Percentiles rank a stretch among this genome's conserved stretches.
Evolutionary conservation across 2,113 vertebrate genomes (phyloP).

Genomic region (Todiramphus chloris): DNA sequence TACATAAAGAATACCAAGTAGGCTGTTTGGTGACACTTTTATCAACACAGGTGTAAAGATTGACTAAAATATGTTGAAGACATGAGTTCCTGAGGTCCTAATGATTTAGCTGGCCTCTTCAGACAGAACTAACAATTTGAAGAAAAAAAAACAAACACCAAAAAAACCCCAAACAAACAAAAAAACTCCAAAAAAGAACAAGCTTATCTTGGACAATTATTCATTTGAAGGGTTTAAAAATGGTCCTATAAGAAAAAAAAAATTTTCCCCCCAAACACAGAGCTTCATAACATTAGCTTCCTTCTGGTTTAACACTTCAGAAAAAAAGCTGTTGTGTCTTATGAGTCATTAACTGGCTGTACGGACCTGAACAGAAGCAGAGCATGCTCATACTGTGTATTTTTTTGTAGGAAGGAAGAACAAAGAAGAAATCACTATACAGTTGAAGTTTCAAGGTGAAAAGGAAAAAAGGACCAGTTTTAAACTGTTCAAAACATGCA

Average conservation of each 20-base stretch:
- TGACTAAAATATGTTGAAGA: not conserved
- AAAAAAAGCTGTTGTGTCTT: not conserved
- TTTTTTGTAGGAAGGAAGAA: not conserved
- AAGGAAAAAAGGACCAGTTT: not conserved
- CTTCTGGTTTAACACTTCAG: not conserved
- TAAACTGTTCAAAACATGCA: not conserved
- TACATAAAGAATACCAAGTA: not conserved
- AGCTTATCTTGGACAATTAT: not conserved
- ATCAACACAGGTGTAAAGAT: not conserved
- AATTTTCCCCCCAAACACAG: not conserved
- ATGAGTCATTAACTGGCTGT: not conserved
- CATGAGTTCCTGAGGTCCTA: not conserved
- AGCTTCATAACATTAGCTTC: not conserved
- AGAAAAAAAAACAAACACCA: not conserved
- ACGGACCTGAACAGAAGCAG: not conserved
- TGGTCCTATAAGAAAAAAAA: not conserved
- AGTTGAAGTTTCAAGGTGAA: not conserved
- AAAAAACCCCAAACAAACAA: no score
- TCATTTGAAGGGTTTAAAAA: not conserved
- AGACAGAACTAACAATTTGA: not conserved
- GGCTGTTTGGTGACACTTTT: not conserved
- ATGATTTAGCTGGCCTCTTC: not conserved
- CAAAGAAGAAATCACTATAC: not conserved
- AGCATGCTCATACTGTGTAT: not conserved
- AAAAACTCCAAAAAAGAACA: no score